Conservation (phyloP, 2,888 invertebrate species). For the Cyclophora punctaria region DNA sequence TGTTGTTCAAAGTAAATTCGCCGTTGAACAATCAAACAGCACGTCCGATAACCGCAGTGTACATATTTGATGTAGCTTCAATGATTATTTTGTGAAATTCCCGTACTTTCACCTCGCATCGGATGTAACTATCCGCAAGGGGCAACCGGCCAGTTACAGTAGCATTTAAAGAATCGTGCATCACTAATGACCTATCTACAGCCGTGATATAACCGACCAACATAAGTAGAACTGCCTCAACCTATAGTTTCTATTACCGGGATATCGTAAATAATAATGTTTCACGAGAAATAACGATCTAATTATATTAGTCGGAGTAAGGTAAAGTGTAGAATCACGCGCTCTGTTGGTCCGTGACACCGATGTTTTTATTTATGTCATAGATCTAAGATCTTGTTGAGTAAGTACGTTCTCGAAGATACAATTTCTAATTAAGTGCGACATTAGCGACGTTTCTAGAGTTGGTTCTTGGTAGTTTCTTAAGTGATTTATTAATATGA, state of each 20-base stretch:
- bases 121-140: conserved; percentile 22
- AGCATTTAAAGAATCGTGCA: conserved; percentile 44
- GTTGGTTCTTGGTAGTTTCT: conserved; percentile 6
- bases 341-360: conserved; percentile 56
- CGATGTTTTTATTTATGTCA: conserved; percentile 32
- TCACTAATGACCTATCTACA: conserved; percentile 42
- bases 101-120: conserved; percentile 42
- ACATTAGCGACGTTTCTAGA: neutral
- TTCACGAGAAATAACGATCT: conserved; percentile 26
- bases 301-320: conserved; percentile 27
- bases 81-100: conserved; percentile 27
- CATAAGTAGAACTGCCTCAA: conserved; percentile 26
- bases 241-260: conserved; percentile 24
- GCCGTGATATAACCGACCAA: conserved; percentile 29
- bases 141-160: conserved; percentile 37
- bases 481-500: conserved; percentile 10
- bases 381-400: conserved; percentile 22
- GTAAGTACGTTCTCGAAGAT: conserved; percentile 19
- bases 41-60: conserved; percentile 26
- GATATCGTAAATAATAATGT: conserved; percentile 26
- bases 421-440: conserved; percentile 8
- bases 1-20: conserved; percentile 11
- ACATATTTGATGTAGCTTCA: conserved; percentile 13
- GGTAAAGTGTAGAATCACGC: conserved; percentile 43
- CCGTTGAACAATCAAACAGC: conserved; percentile 21